Percentiles rank a stretch among this genome's conserved stretches.
These are phyloP conservation scores for Podarcis muralis DNA, from an alignment of 2,113 vertebrate genomes.

Conservation along the genomic window DNA sequence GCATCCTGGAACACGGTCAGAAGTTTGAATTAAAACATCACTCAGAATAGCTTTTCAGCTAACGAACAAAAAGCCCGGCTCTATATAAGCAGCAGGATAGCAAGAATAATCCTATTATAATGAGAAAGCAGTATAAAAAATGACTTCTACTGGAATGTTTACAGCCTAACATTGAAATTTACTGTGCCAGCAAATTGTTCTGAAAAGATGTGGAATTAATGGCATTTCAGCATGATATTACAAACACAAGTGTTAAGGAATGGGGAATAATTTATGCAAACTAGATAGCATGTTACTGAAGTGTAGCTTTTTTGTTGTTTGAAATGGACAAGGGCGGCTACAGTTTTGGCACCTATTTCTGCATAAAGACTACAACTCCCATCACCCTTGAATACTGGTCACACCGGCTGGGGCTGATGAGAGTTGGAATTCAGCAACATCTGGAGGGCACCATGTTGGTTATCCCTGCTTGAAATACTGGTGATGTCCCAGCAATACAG, in stretches of 20 bases:
- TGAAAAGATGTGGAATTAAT: not conserved
- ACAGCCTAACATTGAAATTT: not conserved
- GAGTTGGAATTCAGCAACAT: not conserved
- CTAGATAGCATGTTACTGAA: not conserved
- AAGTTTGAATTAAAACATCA: not conserved
- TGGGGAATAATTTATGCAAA: not conserved
- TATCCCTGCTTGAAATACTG: not conserved
- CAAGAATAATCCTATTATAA: not conserved
- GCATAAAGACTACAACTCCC: too few relatives aligned
- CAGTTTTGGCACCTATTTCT: not conserved
- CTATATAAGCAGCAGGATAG: not conserved
- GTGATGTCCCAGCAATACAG: not conserved
- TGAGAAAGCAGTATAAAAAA: slow-evolving; percentile 1
- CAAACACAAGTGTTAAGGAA: not conserved
- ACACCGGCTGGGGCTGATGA: not conserved
- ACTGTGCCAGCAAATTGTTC: not conserved
- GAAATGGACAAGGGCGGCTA: not conserved
- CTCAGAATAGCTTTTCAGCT: not conserved
- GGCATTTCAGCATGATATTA: not conserved
- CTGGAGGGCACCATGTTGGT: too few relatives aligned
- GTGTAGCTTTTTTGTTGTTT: not conserved
- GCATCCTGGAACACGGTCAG: not conserved
- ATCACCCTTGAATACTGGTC: too few relatives aligned
- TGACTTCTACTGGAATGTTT: not conserved
- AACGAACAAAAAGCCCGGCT: not conserved